Evolutionary conservation across 2,888 invertebrate species (phyloP), one percentile per base, ranked within the genome.

Genomic region (Acholoe squamosa): DNA sequence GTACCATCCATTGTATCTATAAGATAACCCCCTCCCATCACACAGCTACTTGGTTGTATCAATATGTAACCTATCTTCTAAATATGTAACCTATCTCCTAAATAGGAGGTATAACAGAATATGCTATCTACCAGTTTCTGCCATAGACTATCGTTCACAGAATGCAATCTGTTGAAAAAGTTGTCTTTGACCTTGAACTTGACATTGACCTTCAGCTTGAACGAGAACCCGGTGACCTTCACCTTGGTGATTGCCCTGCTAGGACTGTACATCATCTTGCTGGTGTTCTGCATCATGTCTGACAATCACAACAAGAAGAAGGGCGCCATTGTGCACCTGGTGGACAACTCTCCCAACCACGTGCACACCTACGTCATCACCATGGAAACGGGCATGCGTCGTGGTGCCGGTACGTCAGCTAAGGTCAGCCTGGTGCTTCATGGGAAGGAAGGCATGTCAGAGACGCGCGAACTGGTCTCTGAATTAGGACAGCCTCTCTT

Each of bases 401-500:
- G 93, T 90, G 94, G 94, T 25, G 95, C 96, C 25, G 96, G 96
- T 33, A 96, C 96, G 16, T 94, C 96, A 52, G 95, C 96, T 5
- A 95, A 95, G 93, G 96, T 96, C 89, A 96, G 95, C 92, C 92
- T 96, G n/a, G 96, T 96, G 84, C 93, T 96, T 28, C 96, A 96
- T 92, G 96, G 96, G 5, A 95, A 95, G 89, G 94, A 95, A 51
- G 96, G 96, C 16, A 95, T 96, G 94, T 95, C 96, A 0, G 96
- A 96, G 91, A 96, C 96, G 7, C 92, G 96, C 84, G 95, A 96
- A 89, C 93, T 96, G 0, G 94, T 95, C 91, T 94, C 94, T 91
- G 93, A 94, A 76, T 52, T 88, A 0, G 91, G 91, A 25, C 92
- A 94, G 84, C 93, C 94, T 10, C 91, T 95, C 92, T 95, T 96